Evolutionary conservation across 1,140 invertebrate species (phyloP).

Genomic region (Drosophila aff.): DNA sequence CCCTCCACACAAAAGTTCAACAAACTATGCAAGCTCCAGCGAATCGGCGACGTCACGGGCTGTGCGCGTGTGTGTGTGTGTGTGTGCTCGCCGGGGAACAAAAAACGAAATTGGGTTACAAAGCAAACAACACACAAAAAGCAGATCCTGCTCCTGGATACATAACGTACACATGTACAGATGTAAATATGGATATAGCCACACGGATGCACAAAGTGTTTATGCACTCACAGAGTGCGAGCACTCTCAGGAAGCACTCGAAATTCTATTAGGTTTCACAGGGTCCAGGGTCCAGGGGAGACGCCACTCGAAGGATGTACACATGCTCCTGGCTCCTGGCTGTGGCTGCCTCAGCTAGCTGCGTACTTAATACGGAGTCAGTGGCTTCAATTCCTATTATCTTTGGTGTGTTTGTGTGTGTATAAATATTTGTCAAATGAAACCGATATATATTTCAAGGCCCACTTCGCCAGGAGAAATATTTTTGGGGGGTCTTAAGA

Average conservation of each 20-base stretch:
- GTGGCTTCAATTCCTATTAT: neutral
- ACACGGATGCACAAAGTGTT: slow-evolving; percentile 34
- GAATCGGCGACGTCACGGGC: slow-evolving; percentile 60
- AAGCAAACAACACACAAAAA: slow-evolving; percentile 62
- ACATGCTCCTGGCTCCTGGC: neutral
- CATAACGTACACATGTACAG: neutral
- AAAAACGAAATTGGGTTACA: slow-evolving; percentile 74
- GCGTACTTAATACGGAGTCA: neutral
- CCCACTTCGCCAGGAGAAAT: neutral
- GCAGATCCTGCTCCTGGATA: slow-evolving; percentile 38
- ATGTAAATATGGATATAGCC: slow-evolving; percentile 8
- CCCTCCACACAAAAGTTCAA: slow-evolving; percentile 66
- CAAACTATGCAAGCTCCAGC: slow-evolving; percentile 51
- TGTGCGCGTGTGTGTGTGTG: slow-evolving; percentile 5
- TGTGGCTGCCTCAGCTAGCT: neutral
- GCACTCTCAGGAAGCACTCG: slow-evolving; percentile 26
- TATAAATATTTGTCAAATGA: neutral
- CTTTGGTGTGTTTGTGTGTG: no score
- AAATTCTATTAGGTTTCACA: slow-evolving; percentile 40
- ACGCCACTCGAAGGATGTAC: slow-evolving; percentile 20
- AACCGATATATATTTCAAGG: neutral
- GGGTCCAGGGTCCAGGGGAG: neutral
- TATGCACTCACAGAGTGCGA: slow-evolving; percentile 23
- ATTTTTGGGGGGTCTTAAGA: neutral
- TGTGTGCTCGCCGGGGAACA: slow-evolving; percentile 1